Evolutionary conservation across 2,888 invertebrate species (phyloP).

Genomic region (Leptura quadrifasciata): DNA sequence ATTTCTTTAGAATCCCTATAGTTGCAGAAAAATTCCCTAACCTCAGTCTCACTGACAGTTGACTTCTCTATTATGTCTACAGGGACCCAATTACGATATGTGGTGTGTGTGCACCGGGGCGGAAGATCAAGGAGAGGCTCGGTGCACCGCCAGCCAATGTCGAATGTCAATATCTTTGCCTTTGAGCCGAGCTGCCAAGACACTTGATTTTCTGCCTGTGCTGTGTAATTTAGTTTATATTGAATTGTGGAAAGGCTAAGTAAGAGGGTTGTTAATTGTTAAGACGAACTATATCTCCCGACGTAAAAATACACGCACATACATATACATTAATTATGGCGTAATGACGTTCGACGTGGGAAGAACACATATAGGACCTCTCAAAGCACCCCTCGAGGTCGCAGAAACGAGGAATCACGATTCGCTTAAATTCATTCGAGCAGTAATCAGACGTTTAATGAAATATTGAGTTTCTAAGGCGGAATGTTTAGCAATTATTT

Average conservation of each 20-base stretch:
- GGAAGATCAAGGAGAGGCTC: slow-evolving; percentile 36
- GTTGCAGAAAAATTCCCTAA: neutral
- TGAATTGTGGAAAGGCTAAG: neutral
- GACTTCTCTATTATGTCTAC: slow-evolving; percentile 20
- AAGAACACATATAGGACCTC: neutral
- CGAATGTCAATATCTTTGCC: slow-evolving; percentile 45
- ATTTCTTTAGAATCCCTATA: neutral
- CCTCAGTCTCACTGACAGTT: neutral
- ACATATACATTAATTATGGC: neutral
- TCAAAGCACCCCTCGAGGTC: neutral
- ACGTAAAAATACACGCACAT: neutral
- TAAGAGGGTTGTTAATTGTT: neutral
- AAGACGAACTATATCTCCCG: neutral
- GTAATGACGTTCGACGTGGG: neutral
- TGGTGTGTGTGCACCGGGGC: slow-evolving; percentile 35
- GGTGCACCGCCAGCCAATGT: slow-evolving; percentile 15
- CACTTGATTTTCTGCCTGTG: slow-evolving; percentile 31
- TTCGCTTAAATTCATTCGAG: neutral
- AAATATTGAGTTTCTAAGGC: neutral
- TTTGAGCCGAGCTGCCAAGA: slow-evolving; percentile 40
- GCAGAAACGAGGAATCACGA: neutral
- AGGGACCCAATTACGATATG: slow-evolving; percentile 38
- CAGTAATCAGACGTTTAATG: neutral
- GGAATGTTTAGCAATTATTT: neutral
- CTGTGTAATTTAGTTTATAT: slow-evolving; percentile 13